Conservation (phyloP, 2,113 vertebrate genomes). For the Mus spicilegus region DNA sequence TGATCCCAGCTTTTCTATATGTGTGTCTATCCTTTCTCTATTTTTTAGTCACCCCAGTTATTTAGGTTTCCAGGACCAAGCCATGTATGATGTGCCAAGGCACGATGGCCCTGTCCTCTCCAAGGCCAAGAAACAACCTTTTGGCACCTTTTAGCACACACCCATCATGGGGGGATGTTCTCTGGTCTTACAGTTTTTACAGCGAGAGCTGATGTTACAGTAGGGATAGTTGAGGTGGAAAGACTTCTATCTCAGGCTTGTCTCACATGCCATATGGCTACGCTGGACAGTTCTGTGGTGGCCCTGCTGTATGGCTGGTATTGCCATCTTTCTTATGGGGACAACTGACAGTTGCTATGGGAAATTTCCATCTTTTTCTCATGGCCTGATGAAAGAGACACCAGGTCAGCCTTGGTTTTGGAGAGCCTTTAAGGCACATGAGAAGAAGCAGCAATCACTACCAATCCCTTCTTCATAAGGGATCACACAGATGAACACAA, state of each 20-base stretch:
- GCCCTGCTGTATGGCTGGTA: background rate
- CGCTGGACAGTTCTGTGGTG: background rate
- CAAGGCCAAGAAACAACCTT: background rate
- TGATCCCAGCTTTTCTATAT: background rate
- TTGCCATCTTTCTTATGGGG: background rate
- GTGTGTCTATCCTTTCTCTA: background rate
- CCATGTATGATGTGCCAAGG: background rate
- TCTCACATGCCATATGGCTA: background rate
- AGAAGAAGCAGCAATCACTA: background rate
- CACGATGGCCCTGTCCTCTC: background rate
- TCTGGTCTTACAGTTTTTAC: background rate
- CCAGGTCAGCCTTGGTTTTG: background rate
- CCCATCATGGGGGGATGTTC: background rate
- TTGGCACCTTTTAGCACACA: background rate
- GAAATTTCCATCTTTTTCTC: background rate
- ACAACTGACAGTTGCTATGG: background rate
- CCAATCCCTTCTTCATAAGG: background rate
- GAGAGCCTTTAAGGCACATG: background rate
- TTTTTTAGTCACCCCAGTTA: background rate
- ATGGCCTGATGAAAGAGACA: background rate
- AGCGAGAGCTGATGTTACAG: background rate
- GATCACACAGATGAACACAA: background rate
- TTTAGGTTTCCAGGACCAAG: background rate
- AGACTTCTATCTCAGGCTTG: background rate
- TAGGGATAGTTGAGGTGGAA: background rate